Evolutionary conservation across 2,113 vertebrate genomes (phyloP).

Genomic region (Nicator chloris): DNA sequence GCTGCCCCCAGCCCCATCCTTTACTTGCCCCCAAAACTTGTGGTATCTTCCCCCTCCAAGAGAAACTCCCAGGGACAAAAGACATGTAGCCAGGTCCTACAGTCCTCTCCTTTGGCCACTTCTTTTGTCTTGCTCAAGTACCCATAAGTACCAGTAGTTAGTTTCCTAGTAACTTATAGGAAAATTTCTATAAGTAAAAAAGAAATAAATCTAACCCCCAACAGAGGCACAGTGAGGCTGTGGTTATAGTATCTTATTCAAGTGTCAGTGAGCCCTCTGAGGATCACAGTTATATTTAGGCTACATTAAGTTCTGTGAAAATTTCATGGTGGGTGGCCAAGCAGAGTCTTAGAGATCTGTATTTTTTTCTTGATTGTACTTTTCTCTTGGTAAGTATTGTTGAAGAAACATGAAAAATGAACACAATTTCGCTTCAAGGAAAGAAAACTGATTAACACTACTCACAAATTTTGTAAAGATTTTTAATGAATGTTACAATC

Average conservation of each 20-base stretch:
- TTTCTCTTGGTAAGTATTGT: not conserved
- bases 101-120: too few species aligned
- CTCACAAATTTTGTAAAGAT: not conserved
- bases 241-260: not conserved
- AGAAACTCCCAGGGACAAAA: too few species aligned
- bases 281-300: not conserved
- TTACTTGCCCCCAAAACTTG: too few species aligned
- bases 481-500: not conserved
- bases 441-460: not conserved
- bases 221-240: not conserved
- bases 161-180: too few species aligned
- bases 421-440: not conserved
- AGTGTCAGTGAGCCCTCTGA: not conserved
- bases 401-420: not conserved
- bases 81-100: too few species aligned
- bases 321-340: not conserved
- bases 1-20: too few species aligned
- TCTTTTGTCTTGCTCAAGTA: too few species aligned
- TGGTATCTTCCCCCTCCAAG: too few species aligned
- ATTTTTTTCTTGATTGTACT: not conserved
- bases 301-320: not conserved
- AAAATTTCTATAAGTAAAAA: too few species aligned
- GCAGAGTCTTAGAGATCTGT: not conserved
- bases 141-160: too few species aligned
- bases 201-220: too few species aligned